phyloP scores from a whole-genome alignment of 2,113 vertebrate genomes.

The Pteruthius melanotis region DNA sequence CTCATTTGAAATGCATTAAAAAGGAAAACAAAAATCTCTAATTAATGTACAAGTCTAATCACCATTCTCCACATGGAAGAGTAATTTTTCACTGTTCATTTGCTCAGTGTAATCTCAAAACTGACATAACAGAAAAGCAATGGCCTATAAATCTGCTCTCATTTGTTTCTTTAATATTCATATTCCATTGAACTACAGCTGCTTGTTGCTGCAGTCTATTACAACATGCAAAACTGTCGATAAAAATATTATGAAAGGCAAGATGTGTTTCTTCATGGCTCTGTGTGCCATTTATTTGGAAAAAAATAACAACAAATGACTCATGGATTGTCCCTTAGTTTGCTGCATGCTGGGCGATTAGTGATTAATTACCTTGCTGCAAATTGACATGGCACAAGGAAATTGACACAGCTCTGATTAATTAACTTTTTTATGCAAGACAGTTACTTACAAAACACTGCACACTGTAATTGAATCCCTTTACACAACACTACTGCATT shows the following conservation, averaged over 20 bases:
- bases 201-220: constrained; percentile 77
- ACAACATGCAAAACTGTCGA: constrained; percentile 77
- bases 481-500: constrained; percentile 63
- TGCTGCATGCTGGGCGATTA: constrained; percentile 78
- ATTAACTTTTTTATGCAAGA: constrained; percentile 82
- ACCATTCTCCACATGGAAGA: constrained; percentile 83
- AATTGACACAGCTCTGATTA: constrained; percentile 87
- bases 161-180: constrained; percentile 84
- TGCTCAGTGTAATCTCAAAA: constrained; percentile 82
- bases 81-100: constrained; percentile 87
- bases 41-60: constrained; percentile 91
- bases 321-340: constrained; percentile 72
- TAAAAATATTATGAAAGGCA: constrained; percentile 82
- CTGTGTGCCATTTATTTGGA: constrained; percentile 69
- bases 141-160: constrained; percentile 81
- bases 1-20: constrained; percentile 82
- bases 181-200: constrained; percentile 80
- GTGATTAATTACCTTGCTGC: constrained; percentile 86
- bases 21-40: constrained; percentile 82
- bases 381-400: constrained; percentile 83
- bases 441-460: constrained; percentile 78
- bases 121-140: constrained; percentile 82
- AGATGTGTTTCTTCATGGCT: constrained; percentile 74
- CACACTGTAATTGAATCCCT: constrained; percentile 77
- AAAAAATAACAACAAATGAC: constrained; percentile 74